phyloP scores from a whole-genome alignment of 2,113 vertebrate species.

The Dromas ardeola region DNA sequence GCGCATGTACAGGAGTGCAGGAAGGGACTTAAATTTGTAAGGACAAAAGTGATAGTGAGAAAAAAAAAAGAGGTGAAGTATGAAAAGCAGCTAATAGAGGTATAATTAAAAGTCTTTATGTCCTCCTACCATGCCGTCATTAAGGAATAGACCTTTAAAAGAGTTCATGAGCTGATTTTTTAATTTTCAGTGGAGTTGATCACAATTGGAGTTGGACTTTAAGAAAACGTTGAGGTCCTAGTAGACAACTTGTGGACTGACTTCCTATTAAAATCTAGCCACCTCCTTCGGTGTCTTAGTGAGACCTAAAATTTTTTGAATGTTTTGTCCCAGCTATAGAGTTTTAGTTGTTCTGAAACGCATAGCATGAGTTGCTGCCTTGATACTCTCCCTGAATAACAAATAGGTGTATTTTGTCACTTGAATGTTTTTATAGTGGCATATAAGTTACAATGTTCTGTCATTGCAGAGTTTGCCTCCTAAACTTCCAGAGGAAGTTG shows the following conservation, averaged over 20 bases:
- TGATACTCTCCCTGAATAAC: slow-evolving; percentile 19
- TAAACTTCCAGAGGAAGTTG: slow-evolving; percentile 35
- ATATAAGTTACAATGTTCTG: slow-evolving; percentile 13
- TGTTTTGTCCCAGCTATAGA: not conserved
- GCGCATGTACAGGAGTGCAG: not conserved
- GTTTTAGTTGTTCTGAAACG: not conserved
- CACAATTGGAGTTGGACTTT: not conserved
- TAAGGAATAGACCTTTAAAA: not conserved
- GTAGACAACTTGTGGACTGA: not conserved
- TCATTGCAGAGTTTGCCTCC: slow-evolving; percentile 21
- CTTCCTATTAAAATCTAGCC: not conserved
- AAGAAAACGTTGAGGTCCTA: not conserved
- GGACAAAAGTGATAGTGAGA: not conserved
- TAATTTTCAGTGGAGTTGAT: not conserved
- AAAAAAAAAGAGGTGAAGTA: not conserved
- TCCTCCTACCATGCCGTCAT: not conserved
- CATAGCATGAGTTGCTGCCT: not conserved
- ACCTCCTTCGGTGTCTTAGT: not conserved
- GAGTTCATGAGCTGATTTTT: not conserved
- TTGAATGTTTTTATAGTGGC: not conserved
- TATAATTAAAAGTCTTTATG: not conserved
- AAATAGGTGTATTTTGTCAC: slow-evolving; percentile 30
- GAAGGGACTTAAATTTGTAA: not conserved
- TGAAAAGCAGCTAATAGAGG: not conserved
- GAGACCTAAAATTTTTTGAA: not conserved